Evolutionary conservation across 2,113 vertebrate genomes (phyloP).

Genomic region (Cavia porcellus): DNA sequence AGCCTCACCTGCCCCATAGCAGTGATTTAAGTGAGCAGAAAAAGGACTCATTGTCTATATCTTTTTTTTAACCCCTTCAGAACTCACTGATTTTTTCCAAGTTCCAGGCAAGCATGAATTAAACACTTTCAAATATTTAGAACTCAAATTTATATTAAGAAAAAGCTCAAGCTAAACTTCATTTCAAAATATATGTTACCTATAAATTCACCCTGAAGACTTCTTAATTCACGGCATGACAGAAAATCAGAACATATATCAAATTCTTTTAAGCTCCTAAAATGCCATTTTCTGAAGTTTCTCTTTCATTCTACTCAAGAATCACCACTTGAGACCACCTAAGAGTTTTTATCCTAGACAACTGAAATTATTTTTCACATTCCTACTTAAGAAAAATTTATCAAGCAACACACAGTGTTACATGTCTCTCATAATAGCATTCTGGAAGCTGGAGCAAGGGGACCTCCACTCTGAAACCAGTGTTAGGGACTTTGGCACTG

Average conservation of each 20-base stretch:
- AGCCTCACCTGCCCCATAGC: not conserved
- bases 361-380: not conserved
- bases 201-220: not conserved
- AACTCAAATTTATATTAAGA: not conserved
- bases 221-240: not conserved
- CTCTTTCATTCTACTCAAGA: not conserved
- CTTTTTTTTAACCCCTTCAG: not conserved
- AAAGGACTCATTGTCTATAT: not conserved
- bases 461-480: too few relatives aligned
- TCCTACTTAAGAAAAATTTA: not conserved
- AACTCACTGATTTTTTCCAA: not conserved
- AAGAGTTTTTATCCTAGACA: not conserved
- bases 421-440: not conserved
- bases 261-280: not conserved
- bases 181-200: not conserved
- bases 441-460: not conserved
- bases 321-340: not conserved
- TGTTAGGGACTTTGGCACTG: not conserved
- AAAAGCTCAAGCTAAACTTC: not conserved
- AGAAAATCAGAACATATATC: not conserved
- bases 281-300: not conserved
- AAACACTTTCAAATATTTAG: not conserved
- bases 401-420: not conserved
- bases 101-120: not conserved
- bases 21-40: not conserved